These are phyloP conservation scores for Andrena cerasifolii DNA, from an alignment of 1,140 invertebrate species.

Conservation along the genomic window DNA sequence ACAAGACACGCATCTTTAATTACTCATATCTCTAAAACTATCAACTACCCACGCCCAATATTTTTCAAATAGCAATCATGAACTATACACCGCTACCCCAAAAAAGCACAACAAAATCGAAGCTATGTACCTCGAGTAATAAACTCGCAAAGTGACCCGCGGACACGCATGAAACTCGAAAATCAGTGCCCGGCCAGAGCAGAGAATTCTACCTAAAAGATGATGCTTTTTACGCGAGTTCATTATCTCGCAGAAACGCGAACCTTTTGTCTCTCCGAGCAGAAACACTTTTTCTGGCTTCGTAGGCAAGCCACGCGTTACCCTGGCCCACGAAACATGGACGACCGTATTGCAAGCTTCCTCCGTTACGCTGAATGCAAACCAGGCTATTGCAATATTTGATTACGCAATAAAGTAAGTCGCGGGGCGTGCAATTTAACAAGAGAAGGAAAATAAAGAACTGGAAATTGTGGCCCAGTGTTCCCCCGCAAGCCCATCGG, in stretches of 20 bases:
- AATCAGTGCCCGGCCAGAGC: neutral
- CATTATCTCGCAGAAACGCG: neutral
- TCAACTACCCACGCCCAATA: too few relatives aligned
- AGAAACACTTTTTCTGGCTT: slow-evolving; percentile 11
- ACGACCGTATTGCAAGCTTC: neutral
- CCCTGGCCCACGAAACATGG: neutral
- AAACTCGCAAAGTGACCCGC: neutral
- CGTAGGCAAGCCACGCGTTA: neutral
- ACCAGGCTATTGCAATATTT: neutral
- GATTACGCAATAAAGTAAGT: neutral
- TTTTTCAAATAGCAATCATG: too few relatives aligned
- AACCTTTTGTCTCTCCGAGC: too few relatives aligned
- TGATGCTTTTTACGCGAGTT: neutral
- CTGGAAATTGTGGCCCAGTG: neutral
- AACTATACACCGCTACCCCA: too few relatives aligned
- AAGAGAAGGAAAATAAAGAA: too few relatives aligned
- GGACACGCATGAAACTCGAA: neutral
- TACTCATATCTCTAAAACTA: too few relatives aligned
- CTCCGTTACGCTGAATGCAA: neutral
- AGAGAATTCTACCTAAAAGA: neutral
- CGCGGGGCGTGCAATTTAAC: neutral
- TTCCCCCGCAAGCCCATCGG: neutral
- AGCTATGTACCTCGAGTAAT: too few relatives aligned
- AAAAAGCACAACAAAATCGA: too few relatives aligned
- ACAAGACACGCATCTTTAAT: too few relatives aligned